Percentiles rank a stretch among this genome's conserved stretches.
Conservation (phyloP, 2,888 invertebrate genomes). For the Entomobrya proxima region DNA sequence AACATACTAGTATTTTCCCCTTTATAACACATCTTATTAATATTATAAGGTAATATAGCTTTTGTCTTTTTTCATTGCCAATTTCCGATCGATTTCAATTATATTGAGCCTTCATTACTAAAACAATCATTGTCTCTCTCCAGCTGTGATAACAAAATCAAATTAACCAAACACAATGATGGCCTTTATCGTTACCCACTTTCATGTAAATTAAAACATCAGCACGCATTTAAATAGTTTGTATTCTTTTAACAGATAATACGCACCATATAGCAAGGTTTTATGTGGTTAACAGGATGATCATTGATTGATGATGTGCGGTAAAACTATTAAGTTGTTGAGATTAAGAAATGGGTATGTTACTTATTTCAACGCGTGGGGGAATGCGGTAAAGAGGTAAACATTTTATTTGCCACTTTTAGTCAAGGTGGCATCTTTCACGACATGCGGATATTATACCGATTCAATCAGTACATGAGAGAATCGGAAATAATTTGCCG, state of each 20-base stretch:
- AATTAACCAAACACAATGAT: slow-evolving; percentile 36
- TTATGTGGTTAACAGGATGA: too few species aligned
- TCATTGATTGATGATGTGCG: too few species aligned
- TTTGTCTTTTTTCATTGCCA: background rate
- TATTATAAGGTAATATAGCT: too few species aligned
- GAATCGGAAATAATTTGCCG: too few species aligned
- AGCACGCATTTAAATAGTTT: background rate
- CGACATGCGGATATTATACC: too few species aligned
- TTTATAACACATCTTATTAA: too few species aligned
- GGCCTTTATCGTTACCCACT: background rate
- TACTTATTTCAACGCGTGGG: background rate
- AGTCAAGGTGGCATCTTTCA: background rate
- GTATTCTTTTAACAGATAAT: background rate
- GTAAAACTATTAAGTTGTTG: too few species aligned
- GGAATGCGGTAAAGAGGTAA: background rate
- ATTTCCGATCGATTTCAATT: background rate
- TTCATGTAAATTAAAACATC: background rate
- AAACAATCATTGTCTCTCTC: background rate
- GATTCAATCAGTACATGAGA: background rate
- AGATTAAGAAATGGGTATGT: too few species aligned
- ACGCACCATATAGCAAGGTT: too few species aligned
- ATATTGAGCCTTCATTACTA: background rate
- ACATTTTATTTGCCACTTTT: background rate
- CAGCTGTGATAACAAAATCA: slow-evolving; percentile 43
- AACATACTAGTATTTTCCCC: too few species aligned